These are phyloP conservation scores for Troides oblongomaculatus DNA, from an alignment of 2,888 invertebrate species.

Conservation along the genomic window DNA sequence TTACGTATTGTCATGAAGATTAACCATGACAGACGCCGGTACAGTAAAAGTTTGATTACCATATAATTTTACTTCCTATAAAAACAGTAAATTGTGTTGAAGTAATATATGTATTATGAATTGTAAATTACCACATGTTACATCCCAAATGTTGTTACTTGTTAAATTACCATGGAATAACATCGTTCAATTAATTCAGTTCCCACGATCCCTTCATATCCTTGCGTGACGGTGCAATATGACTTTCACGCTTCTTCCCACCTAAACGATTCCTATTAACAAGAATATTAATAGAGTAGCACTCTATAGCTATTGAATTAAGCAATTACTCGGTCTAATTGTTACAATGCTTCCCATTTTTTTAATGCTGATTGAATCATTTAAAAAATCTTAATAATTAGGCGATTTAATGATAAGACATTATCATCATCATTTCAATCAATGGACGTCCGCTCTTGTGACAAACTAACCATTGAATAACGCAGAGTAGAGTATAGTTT, in stretches of 20 bases:
- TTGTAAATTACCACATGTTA: neutral
- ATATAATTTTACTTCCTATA: no score
- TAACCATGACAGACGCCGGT: no score
- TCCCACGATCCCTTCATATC: constrained; percentile 49
- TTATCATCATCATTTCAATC: no score
- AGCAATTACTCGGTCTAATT: constrained; percentile 42
- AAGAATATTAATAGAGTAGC: constrained; percentile 41
- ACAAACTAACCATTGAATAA: no score
- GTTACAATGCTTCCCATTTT: constrained; percentile 9
- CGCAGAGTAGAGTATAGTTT: no score
- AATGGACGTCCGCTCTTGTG: no score
- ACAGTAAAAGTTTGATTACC: no score
- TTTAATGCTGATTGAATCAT: neutral
- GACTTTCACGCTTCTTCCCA: constrained; percentile 56
- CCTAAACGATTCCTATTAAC: constrained; percentile 53
- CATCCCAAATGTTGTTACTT: neutral
- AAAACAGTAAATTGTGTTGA: neutral
- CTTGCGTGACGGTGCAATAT: constrained; percentile 62
- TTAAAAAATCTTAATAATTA: no score
- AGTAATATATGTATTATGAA: neutral
- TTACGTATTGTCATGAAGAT: no score
- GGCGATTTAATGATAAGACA: no score
- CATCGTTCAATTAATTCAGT: constrained; percentile 25
- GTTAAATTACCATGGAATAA: neutral
- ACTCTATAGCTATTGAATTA: constrained; percentile 34